phyloP scores from a whole-genome alignment of 2,888 invertebrate species.

The Melieria omissa region DNA sequence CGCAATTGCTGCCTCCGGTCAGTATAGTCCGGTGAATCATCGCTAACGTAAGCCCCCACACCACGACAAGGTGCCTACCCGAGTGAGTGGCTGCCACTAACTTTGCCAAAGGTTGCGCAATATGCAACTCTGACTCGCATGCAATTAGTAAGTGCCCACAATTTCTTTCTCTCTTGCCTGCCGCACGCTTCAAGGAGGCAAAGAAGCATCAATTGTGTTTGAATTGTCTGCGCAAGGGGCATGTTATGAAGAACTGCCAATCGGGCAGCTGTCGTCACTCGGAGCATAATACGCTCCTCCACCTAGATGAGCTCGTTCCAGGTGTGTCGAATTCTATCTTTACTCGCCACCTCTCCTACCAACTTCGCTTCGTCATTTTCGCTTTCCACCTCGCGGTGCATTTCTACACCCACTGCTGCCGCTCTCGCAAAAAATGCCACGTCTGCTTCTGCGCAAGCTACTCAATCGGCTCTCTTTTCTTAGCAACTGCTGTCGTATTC shows the following conservation, averaged over 20 bases:
- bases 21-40: no score
- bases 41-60: no score
- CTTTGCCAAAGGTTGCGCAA: slow-evolving; percentile 19
- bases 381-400: neutral
- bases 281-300: slow-evolving; percentile 16
- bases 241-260: slow-evolving; percentile 24
- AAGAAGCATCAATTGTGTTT: slow-evolving; percentile 29
- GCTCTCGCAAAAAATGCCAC: neutral
- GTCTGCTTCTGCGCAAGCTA: neutral
- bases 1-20: no score
- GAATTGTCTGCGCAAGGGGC: slow-evolving; percentile 26
- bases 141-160: slow-evolving; percentile 23
- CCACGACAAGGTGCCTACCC: no score
- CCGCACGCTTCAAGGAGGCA: slow-evolving; percentile 18
- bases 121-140: slow-evolving; percentile 29
- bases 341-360: neutral
- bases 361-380: neutral
- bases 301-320: neutral
- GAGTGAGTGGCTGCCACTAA: slow-evolving; percentile 29
- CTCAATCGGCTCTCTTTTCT: neutral
- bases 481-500: slow-evolving; percentile 23
- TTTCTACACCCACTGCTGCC: neutral
- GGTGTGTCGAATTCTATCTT: neutral
- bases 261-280: slow-evolving; percentile 19
- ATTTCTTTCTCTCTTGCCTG: slow-evolving; percentile 9